phyloP scores from a whole-genome alignment of 2,113 vertebrate species.

The Sinocyclocheilus rhinocerous region DNA sequence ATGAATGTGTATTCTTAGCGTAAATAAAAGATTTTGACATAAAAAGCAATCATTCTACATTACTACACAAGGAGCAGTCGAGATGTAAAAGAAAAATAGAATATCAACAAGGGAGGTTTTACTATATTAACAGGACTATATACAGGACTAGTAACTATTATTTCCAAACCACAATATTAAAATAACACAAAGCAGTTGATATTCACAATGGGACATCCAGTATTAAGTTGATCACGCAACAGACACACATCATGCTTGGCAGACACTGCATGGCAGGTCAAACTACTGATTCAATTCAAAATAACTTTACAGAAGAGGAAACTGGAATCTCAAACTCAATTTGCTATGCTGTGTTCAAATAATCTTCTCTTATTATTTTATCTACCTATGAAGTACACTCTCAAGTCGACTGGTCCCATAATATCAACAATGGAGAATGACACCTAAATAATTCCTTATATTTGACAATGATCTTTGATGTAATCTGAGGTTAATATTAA shows the following conservation, averaged over 20 bases:
- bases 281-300: not conserved
- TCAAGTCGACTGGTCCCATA: not conserved
- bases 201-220: constrained; percentile 11
- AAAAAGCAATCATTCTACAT: not conserved
- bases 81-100: constrained; percentile 9
- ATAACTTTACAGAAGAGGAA: not conserved
- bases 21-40: constrained; percentile 6
- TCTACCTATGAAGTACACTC: not conserved
- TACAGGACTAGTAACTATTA: not conserved
- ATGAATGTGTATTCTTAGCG: not conserved
- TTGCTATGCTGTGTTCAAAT: not conserved
- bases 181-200: not conserved
- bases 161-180: not conserved
- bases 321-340: not conserved
- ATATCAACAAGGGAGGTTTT: not conserved
- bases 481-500: not conserved
- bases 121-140: not conserved
- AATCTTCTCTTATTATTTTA: not conserved
- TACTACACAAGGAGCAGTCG: not conserved
- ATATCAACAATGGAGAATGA: constrained; percentile 1
- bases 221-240: not conserved
- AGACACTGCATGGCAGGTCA: not conserved
- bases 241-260: constrained; percentile 1
- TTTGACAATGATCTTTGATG: not conserved
- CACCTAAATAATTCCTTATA: not conserved